phyloP scores from a whole-genome alignment of 1,140 invertebrate genomes.

The Eulimnadia texana region DNA sequence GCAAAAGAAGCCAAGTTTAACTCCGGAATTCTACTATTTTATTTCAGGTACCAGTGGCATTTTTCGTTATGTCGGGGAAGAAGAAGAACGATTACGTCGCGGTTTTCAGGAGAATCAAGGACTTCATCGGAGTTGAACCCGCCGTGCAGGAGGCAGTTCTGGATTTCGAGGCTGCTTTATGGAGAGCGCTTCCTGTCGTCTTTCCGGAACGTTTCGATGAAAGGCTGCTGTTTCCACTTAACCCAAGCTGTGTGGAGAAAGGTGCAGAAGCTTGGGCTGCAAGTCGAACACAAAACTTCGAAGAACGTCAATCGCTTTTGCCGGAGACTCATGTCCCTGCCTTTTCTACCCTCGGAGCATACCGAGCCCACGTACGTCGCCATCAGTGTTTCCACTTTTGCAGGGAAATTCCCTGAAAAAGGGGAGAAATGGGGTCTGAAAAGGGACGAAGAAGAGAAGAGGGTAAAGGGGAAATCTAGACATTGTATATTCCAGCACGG shows the following conservation, averaged over 20 bases:
- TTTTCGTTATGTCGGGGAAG: conserved; percentile 6
- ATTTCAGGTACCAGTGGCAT: conserved; percentile 6
- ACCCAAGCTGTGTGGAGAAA: conserved; percentile 6
- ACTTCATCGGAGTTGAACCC: neutral
- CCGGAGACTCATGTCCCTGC: neutral
- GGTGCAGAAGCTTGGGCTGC: neutral
- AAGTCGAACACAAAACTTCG: neutral
- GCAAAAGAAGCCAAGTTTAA: neutral
- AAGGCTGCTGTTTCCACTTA: conserved; percentile 2
- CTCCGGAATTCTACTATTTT: neutral
- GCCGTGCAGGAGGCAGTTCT: neutral
- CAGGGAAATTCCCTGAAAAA: too few species aligned
- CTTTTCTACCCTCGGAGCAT: neutral
- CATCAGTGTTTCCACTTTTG: too few species aligned
- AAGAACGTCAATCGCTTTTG: neutral
- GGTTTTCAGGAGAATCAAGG: conserved; percentile 1
- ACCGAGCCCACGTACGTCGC: neutral
- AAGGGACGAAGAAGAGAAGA: too few species aligned
- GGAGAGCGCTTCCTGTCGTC: neutral
- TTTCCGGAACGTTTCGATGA: neutral
- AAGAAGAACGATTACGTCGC: conserved; percentile 3
- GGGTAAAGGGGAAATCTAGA: too few species aligned
- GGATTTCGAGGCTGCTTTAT: conserved; percentile 6
- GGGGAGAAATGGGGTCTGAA: too few species aligned
- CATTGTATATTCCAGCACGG: too few species aligned